Percentiles rank a stretch among this genome's conserved stretches.
Evolutionary conservation across 2,797 vertebrate genomes (phyloP).

Genomic region (Sebastes cheni): DNA sequence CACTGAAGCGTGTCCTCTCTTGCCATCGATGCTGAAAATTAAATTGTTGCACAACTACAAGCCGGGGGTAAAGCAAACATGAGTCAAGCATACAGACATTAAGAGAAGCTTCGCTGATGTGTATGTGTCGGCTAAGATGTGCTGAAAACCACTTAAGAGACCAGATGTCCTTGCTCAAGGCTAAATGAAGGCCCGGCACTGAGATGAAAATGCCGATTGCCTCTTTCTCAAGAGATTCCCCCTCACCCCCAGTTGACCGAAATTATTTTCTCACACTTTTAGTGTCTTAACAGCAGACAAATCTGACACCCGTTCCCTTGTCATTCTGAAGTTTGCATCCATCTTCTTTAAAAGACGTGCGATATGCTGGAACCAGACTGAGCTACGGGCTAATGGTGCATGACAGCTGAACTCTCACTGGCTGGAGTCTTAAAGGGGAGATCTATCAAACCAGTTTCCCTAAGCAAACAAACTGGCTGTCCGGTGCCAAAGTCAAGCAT

Average conservation of each 20-base stretch:
- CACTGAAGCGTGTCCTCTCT: slow-evolving; percentile 24
- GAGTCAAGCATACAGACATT: slow-evolving; percentile 34
- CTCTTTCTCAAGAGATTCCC: slow-evolving; percentile 22
- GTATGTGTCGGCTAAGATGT: slow-evolving; percentile 39
- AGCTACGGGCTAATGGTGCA: slow-evolving; percentile 54
- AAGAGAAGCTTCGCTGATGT: slow-evolving; percentile 23
- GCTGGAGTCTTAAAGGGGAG: slow-evolving; percentile 46
- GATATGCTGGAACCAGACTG: slow-evolving; percentile 50
- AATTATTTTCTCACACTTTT: slow-evolving; percentile 58
- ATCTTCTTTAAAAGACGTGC: slow-evolving; percentile 25
- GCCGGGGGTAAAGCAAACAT: slow-evolving; percentile 46
- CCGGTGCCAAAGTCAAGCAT: slow-evolving; percentile 57
- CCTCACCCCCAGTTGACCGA: background rate
- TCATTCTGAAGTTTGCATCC: slow-evolving; percentile 38
- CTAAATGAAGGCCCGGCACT: slow-evolving; percentile 33
- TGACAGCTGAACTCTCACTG: slow-evolving; percentile 56
- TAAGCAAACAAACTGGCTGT: slow-evolving; percentile 61
- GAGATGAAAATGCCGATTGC: slow-evolving; percentile 44
- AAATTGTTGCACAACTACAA: slow-evolving; percentile 44
- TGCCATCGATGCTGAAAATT: slow-evolving; percentile 40
- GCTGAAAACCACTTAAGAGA: slow-evolving; percentile 56
- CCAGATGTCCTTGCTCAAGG: slow-evolving; percentile 69
- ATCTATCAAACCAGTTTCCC: slow-evolving; percentile 66
- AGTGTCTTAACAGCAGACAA: slow-evolving; percentile 34
- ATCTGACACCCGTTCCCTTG: slow-evolving; percentile 45